These are phyloP conservation scores for Holacanthella duospinosa DNA, from an alignment of 2,888 invertebrate genomes.

Conservation along the genomic window DNA sequence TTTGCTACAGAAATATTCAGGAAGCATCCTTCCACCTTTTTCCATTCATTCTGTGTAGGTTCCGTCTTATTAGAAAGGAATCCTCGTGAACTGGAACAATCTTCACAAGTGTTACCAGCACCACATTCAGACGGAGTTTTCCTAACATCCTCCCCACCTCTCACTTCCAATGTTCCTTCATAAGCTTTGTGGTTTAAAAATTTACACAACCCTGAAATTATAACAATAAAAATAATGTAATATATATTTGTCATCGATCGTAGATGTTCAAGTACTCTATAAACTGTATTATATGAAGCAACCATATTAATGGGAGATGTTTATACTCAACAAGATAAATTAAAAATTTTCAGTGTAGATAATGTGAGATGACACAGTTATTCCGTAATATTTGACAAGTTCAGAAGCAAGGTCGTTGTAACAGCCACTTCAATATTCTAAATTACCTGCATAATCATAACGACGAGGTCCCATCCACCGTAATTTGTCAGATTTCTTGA, in stretches of 20 bases:
- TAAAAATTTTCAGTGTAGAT: too few species aligned
- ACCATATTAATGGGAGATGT: too few species aligned
- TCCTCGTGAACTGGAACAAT: constrained; percentile 21
- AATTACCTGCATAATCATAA: constrained; percentile 63
- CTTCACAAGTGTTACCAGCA: constrained; percentile 32
- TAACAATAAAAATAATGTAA: background rate
- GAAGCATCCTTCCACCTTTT: constrained; percentile 57
- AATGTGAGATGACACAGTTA: too few species aligned
- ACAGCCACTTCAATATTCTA: background rate
- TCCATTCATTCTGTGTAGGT: constrained; percentile 39
- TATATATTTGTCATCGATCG: background rate
- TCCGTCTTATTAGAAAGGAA: background rate
- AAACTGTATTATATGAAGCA: too few species aligned
- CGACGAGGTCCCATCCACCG: constrained; percentile 77
- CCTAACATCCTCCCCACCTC: constrained; percentile 25
- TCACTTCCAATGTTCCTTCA: constrained; percentile 36
- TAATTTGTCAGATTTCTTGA: constrained; percentile 65
- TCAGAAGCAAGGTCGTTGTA: too few species aligned
- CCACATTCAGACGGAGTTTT: constrained; percentile 30
- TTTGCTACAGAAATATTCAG: constrained; percentile 68
- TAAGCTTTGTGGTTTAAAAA: constrained; percentile 30
- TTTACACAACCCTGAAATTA: constrained; percentile 26
- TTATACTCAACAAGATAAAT: too few species aligned
- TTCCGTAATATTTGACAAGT: too few species aligned
- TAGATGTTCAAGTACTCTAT: too few species aligned